Conservation (phyloP, 2,797 vertebrate species). For the Enteromius anoplus region DNA sequence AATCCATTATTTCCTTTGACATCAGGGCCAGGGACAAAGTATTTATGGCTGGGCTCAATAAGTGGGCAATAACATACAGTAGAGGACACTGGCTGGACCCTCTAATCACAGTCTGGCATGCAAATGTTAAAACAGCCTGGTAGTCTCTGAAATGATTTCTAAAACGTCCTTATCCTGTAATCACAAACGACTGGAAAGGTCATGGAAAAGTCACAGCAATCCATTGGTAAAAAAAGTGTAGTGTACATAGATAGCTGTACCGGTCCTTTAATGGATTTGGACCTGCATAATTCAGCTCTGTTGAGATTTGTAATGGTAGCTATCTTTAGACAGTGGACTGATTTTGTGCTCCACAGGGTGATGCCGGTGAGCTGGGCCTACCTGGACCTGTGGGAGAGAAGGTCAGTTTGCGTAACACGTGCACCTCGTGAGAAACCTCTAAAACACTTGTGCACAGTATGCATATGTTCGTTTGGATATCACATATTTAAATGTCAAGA, state of each 20-base stretch:
- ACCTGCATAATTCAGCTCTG: constrained; percentile 55
- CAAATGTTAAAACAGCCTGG: neutral
- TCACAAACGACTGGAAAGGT: constrained; percentile 5
- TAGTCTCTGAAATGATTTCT: neutral
- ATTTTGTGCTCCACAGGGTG: constrained; percentile 75
- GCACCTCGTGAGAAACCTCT: constrained; percentile 20
- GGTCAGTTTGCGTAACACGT: constrained; percentile 68
- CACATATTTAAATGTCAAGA: neutral
- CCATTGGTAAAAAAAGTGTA: neutral
- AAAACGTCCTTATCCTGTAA: neutral
- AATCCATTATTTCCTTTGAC: constrained; percentile 1
- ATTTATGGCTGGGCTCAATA: neutral
- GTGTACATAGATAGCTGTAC: neutral
- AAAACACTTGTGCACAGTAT: constrained; percentile 14
- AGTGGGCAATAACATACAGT: neutral
- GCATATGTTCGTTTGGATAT: neutral
- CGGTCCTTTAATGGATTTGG: constrained; percentile 48
- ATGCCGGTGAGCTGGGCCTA: constrained; percentile 84
- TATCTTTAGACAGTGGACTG: constrained; percentile 48
- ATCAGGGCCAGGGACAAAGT: neutral
- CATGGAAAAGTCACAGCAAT: constrained; percentile 5
- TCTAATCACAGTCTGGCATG: neutral
- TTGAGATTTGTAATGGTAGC: constrained; percentile 50
- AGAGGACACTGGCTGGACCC: neutral
- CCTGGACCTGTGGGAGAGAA: constrained; percentile 85